phyloP scores from a whole-genome alignment of 2,113 vertebrate species.

The Cheirogaleus medius region DNA sequence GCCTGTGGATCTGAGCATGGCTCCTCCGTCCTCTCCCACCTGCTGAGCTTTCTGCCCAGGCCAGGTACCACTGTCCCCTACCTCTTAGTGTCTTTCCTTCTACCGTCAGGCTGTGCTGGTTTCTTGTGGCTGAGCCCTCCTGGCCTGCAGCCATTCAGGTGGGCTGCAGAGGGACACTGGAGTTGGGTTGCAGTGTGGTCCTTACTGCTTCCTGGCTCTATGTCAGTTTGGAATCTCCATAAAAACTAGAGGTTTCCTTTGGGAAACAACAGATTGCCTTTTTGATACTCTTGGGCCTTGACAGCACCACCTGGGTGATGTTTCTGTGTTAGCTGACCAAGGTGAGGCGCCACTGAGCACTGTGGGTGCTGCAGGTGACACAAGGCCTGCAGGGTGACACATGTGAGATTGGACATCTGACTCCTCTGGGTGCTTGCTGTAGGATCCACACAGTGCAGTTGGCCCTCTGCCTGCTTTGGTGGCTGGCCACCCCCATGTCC shows the following conservation, averaged over 20 bases:
- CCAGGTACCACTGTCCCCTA: fast-evolving
- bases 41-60: not conserved
- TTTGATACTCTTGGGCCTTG: not conserved
- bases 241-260: not conserved
- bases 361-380: not conserved
- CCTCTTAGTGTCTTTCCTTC: not conserved
- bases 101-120: not conserved
- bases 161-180: not conserved
- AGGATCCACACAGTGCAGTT: too few species aligned
- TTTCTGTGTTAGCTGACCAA: not conserved
- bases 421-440: not conserved
- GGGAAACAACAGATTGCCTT: not conserved
- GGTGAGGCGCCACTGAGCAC: not conserved
- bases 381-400: not conserved
- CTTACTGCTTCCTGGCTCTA: not conserved
- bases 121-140: not conserved
- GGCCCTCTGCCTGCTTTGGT: not conserved
- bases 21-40: not conserved
- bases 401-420: not conserved
- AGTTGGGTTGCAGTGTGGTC: not conserved
- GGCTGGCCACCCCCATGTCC: not conserved
- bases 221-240: not conserved
- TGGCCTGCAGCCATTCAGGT: too few species aligned
- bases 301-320: not conserved
- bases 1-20: not conserved